A percentile compares a stretch with the other conserved stretches of the same genome.
Conservation (phyloP, 92 coral and sea anemone species). For the Meandrina meandrites region DNA sequence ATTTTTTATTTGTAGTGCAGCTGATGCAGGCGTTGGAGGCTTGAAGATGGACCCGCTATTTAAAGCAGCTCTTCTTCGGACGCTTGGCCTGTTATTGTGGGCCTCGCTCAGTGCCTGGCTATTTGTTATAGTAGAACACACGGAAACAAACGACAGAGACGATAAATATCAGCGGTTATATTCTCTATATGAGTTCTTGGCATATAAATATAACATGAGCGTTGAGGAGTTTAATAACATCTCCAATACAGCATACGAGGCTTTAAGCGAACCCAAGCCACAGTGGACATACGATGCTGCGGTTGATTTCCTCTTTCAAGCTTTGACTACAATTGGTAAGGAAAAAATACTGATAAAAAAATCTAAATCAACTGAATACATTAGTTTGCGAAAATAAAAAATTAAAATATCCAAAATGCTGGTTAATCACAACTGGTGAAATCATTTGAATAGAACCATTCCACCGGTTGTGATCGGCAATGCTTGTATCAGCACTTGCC, state of each 20-base stretch:
- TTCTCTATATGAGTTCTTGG: slow-evolving; percentile 43
- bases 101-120: slow-evolving; percentile 44
- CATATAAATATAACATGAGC: slow-evolving; percentile 56
- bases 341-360: not conserved
- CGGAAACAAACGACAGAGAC: slow-evolving; percentile 3
- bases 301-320: slow-evolving; percentile 49
- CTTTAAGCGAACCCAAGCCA: slow-evolving; percentile 29
- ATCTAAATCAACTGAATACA: not conserved
- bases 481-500: no score
- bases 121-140: slow-evolving; percentile 43
- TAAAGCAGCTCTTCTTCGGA: slow-evolving; percentile 29
- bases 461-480: no score
- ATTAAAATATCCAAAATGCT: not conserved
- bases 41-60: slow-evolving; percentile 29
- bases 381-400: not conserved
- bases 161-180: slow-evolving; percentile 17
- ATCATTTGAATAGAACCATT: not conserved
- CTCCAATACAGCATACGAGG: slow-evolving; percentile 34
- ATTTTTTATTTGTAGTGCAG: no score
- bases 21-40: slow-evolving; percentile 5
- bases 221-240: slow-evolving; percentile 37
- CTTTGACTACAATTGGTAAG: slow-evolving; percentile 59
- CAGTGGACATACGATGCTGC: slow-evolving; percentile 36
- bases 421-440: not conserved
- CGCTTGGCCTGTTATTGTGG: slow-evolving; percentile 38